phyloP scores from a whole-genome alignment of 2,888 invertebrate genomes.

The Autographa gamma region DNA sequence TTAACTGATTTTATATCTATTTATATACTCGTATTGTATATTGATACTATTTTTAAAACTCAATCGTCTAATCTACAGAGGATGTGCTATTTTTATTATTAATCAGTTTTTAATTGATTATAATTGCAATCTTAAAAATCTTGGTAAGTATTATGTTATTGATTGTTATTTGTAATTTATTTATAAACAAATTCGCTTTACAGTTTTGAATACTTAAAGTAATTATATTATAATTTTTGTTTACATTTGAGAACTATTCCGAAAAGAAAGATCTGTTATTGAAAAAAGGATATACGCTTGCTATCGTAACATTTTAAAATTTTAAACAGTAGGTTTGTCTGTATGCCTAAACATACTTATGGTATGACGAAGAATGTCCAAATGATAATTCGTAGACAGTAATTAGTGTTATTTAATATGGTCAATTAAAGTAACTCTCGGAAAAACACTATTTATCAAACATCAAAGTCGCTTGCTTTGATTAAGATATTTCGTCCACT shows the following conservation, averaged over 20 bases:
- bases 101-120: not conserved
- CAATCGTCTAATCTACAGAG: not conserved
- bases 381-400: not conserved
- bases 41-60: not conserved
- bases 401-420: not conserved
- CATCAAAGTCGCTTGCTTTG: not conserved
- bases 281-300: not conserved
- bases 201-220: not conserved
- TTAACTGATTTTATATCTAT: not conserved
- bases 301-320: not conserved
- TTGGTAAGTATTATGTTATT: not conserved
- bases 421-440: not conserved
- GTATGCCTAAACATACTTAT: not conserved
- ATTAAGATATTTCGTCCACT: not conserved
- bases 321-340: not conserved
- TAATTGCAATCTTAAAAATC: not conserved
- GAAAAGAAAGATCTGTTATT: not conserved
- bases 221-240: not conserved
- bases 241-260: not conserved
- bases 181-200: too few relatives aligned
- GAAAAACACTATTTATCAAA: not conserved
- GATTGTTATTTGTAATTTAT: not conserved
- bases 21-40: not conserved
- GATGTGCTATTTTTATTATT: slow-evolving; percentile 1
- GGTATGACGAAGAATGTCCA: not conserved